Base-by-base conservation (phyloP, 2,888 invertebrate species). In the Orthosia gothica region DNA sequence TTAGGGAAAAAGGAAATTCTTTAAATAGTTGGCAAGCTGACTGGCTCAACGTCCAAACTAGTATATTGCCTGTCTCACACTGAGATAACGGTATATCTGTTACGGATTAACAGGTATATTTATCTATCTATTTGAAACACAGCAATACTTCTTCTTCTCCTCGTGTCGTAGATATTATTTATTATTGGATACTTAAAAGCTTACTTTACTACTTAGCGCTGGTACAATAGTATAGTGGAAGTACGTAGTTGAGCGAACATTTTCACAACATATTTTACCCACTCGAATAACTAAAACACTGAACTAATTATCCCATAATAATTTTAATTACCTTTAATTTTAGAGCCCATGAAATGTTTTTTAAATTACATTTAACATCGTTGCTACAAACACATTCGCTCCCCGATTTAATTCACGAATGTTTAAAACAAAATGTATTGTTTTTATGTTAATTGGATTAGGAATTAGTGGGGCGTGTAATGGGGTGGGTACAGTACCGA, bases 371-470 rank as follows among this genome's bases (percentile, higher is more conserved):
- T 40, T 45, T 72, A 40, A 26, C 26, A 50, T 52, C 26, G 45
- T 65, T n/a, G 16, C n/a, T 55, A 61, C 45, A n/a, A 91, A 90
- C 82, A 88, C 87, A 89, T 90, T 90, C 71, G 68, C 86, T 84
- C 88, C 86, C 86, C 79, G 71, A 84, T 82, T 84, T 82, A 85
- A 84, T 87, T 74, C 70, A 59, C 54, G 23, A 70, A 62, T 65
- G 81, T 78, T 76, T 82, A 68, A 67, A 81, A 80, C 77, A 79
- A 83, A 84, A 86, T 79, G 77, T 84, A 85, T 84, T 82, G 84
- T 84, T 84, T 84, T 87, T 80, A 83, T 85, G 74, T 85, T 87
- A 83, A 86, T 86, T 79, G 65, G 85, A 73, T 79, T 78, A 82
- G 69, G 68, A 79, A 82, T 79, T 83, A 85, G 75, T 80, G 76